Percentiles rank a stretch among this genome's conserved stretches.
These are phyloP conservation scores for Lypha dubia DNA, from an alignment of 2,888 invertebrate species.

Conservation along the genomic window DNA sequence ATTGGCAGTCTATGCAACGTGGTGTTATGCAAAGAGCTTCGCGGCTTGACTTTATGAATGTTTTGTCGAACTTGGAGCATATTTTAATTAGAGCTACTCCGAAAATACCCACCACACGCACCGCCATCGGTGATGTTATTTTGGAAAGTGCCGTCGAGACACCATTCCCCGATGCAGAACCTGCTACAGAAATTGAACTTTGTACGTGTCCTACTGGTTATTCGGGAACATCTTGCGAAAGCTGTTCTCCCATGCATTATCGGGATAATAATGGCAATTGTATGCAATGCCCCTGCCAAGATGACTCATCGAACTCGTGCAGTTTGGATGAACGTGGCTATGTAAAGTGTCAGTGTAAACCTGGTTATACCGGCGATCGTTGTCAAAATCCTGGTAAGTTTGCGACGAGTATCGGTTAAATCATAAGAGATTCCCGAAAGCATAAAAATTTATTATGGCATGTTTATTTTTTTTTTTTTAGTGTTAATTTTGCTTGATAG, in stretches of 20 bases:
- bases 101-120: slow-evolving; percentile 84
- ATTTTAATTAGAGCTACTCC: slow-evolving; percentile 93
- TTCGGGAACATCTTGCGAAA: slow-evolving; percentile 92
- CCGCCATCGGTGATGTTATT: slow-evolving; percentile 90
- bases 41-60: slow-evolving; percentile 92
- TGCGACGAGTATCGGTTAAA: slow-evolving; percentile 12
- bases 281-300: slow-evolving; percentile 88
- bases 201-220: slow-evolving; percentile 94
- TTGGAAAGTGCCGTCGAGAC: slow-evolving; percentile 89
- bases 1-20: slow-evolving; percentile 87
- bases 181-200: slow-evolving; percentile 91
- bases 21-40: slow-evolving; percentile 86
- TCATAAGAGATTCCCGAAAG: slow-evolving; percentile 3
- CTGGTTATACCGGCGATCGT: slow-evolving; percentile 88
- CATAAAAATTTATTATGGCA: slow-evolving; percentile 72
- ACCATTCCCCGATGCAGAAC: slow-evolving; percentile 85
- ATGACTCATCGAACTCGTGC: slow-evolving; percentile 77
- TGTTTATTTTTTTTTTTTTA: slow-evolving; percentile 58
- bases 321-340: slow-evolving; percentile 86
- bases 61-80: slow-evolving; percentile 91
- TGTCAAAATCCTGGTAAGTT: slow-evolving; percentile 86
- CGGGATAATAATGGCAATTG: slow-evolving; percentile 85
- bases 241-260: slow-evolving; percentile 89
- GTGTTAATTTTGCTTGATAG: slow-evolving; percentile 30
- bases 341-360: slow-evolving; percentile 88